Conservation (phyloP, 2,113 vertebrate genomes). For the Amphiprion ocellaris region DNA sequence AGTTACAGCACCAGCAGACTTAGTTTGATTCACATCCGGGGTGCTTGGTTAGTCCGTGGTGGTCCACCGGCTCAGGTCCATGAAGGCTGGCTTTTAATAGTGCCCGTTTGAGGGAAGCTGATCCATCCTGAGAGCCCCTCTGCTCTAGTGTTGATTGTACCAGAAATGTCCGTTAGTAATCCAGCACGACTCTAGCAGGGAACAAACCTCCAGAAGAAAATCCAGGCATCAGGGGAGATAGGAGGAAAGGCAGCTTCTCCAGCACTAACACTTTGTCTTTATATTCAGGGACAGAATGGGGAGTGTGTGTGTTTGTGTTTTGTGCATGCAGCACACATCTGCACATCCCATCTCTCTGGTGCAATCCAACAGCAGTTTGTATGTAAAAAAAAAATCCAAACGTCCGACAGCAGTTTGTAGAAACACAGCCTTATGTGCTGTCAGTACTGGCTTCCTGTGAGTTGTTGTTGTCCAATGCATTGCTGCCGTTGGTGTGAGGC, state of each 20-base stretch:
- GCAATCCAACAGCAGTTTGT: conserved; percentile 9
- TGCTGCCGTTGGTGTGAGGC: conserved; percentile 55
- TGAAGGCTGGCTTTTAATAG: conserved; percentile 1
- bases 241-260: conserved; percentile 67
- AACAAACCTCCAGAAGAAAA: conserved; percentile 21
- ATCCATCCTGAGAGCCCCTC: conserved; percentile 40
- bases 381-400: neutral
- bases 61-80: conserved; percentile 35
- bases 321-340: conserved; percentile 12
- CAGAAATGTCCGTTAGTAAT: conserved; percentile 55
- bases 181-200: conserved; percentile 59
- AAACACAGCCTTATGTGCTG: conserved; percentile 58
- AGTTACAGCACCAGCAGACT: conserved; percentile 62
- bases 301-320: conserved; percentile 4
- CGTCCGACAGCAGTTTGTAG: neutral
- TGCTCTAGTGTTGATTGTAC: conserved; percentile 75
- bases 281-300: conserved; percentile 29
- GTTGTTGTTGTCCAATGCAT: conserved; percentile 56
- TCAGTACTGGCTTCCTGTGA: conserved; percentile 70
- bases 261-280: conserved; percentile 49
- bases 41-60: conserved; percentile 2
- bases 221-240: conserved; percentile 30
- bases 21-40: conserved; percentile 44
- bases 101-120: conserved; percentile 14
- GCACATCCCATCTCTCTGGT: neutral